These are phyloP conservation scores for Leucosticte australis DNA, from an alignment of 2,113 vertebrate genomes.

Conservation along the genomic window DNA sequence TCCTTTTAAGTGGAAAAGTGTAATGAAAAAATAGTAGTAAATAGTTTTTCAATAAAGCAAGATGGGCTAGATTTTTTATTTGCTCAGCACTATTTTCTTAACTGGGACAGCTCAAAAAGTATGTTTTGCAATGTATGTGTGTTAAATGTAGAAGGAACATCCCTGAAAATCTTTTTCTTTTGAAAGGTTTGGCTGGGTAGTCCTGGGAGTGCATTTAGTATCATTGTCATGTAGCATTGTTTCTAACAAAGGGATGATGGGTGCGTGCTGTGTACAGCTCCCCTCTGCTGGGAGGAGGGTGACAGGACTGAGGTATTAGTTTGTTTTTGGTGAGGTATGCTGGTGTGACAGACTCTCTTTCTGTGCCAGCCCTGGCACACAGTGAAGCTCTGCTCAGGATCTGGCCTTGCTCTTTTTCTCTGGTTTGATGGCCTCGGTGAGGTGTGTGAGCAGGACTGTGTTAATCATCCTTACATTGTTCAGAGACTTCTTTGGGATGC, in stretches of 20 bases:
- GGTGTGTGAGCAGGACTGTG: not conserved
- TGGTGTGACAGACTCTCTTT: not conserved
- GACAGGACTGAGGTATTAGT: not conserved
- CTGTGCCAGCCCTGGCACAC: not conserved
- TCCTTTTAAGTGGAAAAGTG: not conserved
- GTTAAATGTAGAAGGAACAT: not conserved
- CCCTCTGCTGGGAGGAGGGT: conserved; percentile 11
- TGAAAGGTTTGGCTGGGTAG: not conserved
- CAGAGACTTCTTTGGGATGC: not conserved
- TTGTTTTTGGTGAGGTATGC: conserved; percentile 4
- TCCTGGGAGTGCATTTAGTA: not conserved
- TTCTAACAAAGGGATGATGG: not conserved
- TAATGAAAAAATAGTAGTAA: not conserved
- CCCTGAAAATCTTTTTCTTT: not conserved
- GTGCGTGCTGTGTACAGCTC: not conserved
- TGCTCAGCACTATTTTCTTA: not conserved
- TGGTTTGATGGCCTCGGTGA: not conserved
- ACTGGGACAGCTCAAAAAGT: not conserved
- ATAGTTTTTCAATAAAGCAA: not conserved
- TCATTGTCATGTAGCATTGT: not conserved
- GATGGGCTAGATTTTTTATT: not conserved
- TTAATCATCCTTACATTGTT: not conserved
- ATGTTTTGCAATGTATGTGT: not conserved
- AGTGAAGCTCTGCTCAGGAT: not conserved
- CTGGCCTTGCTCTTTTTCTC: not conserved